These are phyloP conservation scores for Moxostoma hubbsi DNA, from an alignment of 2,797 vertebrate species.

Conservation along the genomic window DNA sequence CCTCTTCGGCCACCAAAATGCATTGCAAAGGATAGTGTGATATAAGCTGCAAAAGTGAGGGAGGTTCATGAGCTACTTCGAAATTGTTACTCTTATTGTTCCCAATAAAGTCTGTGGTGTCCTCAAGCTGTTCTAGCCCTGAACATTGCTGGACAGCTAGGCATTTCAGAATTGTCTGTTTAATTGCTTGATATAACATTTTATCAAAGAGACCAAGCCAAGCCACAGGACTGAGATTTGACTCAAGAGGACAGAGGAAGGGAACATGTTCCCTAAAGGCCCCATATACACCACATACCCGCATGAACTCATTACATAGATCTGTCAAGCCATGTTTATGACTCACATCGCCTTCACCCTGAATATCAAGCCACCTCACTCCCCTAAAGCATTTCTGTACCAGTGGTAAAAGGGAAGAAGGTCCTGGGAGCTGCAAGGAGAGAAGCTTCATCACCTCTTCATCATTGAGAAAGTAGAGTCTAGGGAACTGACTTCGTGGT, in stretches of 20 bases:
- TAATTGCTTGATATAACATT: slow-evolving; percentile 70
- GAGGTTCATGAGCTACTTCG: neutral
- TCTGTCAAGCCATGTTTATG: slow-evolving; percentile 7
- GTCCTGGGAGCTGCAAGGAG: slow-evolving; percentile 63
- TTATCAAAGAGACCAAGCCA: slow-evolving; percentile 83
- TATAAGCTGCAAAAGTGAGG: slow-evolving; percentile 65
- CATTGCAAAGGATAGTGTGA: slow-evolving; percentile 82
- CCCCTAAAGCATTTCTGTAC: slow-evolving; percentile 80
- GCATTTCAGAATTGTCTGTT: slow-evolving; percentile 71
- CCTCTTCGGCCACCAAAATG: slow-evolving; percentile 82
- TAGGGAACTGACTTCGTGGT: slow-evolving; percentile 74
- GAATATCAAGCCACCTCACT: slow-evolving; percentile 72
- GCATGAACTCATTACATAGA: slow-evolving; percentile 28
- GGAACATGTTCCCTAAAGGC: slow-evolving; percentile 74
- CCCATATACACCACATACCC: slow-evolving; percentile 73
- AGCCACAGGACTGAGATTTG: slow-evolving; percentile 63
- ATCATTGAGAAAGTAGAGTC: slow-evolving; percentile 83
- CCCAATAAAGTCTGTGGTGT: slow-evolving; percentile 7
- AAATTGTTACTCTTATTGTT: slow-evolving; percentile 14
- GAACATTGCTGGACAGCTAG: slow-evolving; percentile 60
- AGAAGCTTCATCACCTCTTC: slow-evolving; percentile 79
- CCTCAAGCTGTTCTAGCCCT: slow-evolving; percentile 39
- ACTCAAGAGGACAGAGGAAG: slow-evolving; percentile 71
- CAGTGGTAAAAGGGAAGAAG: slow-evolving; percentile 69
- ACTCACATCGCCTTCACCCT: slow-evolving; percentile 26